Percentiles rank a stretch among this genome's conserved stretches.
These are phyloP conservation scores for Alitta virens DNA, from an alignment of 2,888 invertebrate genomes.

Conservation along the genomic window DNA sequence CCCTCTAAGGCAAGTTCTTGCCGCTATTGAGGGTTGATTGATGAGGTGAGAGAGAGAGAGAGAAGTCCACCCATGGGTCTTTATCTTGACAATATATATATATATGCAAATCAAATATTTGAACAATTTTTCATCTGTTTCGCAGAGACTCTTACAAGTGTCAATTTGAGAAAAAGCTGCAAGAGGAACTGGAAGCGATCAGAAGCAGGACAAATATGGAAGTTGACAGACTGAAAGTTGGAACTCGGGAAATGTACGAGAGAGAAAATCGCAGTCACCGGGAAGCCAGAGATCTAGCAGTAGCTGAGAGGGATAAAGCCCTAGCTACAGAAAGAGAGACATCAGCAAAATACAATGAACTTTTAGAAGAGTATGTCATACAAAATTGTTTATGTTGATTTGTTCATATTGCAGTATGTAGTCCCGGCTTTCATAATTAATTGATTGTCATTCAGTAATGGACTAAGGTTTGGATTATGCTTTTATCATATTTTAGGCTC, in stretches of 20 bases:
- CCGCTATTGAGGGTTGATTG: no score
- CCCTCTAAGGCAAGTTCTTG: no score
- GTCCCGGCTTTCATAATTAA: no score
- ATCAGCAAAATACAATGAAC: constrained; percentile 47
- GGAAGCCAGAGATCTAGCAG: constrained; percentile 53
- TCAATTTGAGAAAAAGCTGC: constrained; percentile 53
- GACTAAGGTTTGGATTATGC: no score
- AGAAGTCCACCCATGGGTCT: no score
- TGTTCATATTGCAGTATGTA: background rate
- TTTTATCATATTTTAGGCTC: constrained; percentile 32
- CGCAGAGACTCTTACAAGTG: constrained; percentile 53
- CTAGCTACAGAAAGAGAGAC: constrained; percentile 44
- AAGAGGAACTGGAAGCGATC: constrained; percentile 51
- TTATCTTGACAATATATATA: no score
- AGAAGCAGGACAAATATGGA: constrained; percentile 49
- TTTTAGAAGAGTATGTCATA: constrained; percentile 46
- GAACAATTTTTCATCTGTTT: no score
- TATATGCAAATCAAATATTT: no score
- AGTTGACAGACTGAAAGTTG: constrained; percentile 51
- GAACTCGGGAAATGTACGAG: constrained; percentile 55
- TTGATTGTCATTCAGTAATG: no score
- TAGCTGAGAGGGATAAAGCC: constrained; percentile 51
- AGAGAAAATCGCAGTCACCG: constrained; percentile 53
- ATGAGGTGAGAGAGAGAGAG: no score
- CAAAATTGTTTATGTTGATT: background rate